Evolutionary conservation across 2,888 invertebrate genomes (phyloP), one percentile per base, ranked within the genome.

Genomic region (Hirudinaria manillensis): DNA sequence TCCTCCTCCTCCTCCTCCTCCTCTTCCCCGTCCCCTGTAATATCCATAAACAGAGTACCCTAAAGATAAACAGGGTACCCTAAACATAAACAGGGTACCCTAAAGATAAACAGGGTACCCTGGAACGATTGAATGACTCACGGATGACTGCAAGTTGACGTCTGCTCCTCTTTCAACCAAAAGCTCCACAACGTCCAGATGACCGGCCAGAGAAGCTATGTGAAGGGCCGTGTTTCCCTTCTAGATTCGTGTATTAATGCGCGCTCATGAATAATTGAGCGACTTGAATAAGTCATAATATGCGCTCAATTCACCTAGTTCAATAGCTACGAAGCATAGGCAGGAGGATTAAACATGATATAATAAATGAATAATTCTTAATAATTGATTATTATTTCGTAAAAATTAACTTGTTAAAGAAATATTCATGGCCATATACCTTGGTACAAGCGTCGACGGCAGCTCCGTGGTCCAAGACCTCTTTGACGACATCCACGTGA

Each of bases 401-500:
- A n/a, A n/a, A n/a, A n/a, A n/a, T n/a, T n/a, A n/a, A n/a, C n/a
- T n/a, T n/a, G n/a, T n/a, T n/a, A n/a, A n/a, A n/a, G n/a, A n/a
- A n/a, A n/a, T n/a, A 61, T 2, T 27, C 24, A 19, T 27, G 6
- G 61, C n/a, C 61, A 4, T 7, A 45, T 72, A 80, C 80, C 78
- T 96, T 95, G 32, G 99, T 98, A 80, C 92, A 91, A 16, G 94
- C 93, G 82, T 97, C 92, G 75, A 95, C 92, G 77, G 86, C 83
- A 55, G 99, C 98, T 51, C 96, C 96, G 82, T 97, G 95, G 84
- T 97, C 96, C 78, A 99, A 89, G 78, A 99, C 87, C 75, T 99
- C 87, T 87, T 94, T 94, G 0, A 97, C 98, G 83, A 99, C 97
- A 85, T 99, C 99, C 53, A 95, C 94, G 86, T 99, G 99, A 77